Conservation (phyloP, 2,113 vertebrate species). For the Egretta garzetta region DNA sequence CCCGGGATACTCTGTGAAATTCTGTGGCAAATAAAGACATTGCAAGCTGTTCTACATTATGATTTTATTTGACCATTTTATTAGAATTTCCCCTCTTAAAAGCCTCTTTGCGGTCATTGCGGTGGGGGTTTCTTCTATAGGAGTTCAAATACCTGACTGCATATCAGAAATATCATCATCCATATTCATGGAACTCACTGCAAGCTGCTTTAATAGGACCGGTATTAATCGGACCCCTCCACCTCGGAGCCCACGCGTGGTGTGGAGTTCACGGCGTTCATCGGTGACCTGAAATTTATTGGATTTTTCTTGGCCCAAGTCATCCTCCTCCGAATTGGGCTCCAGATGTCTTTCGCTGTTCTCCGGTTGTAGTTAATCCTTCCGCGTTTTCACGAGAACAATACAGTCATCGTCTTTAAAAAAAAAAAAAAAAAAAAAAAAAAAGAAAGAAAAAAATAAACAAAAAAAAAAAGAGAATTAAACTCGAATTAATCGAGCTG, state of each 20-base stretch:
- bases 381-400: background rate
- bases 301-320: conserved; percentile 52
- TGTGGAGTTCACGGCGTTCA: background rate
- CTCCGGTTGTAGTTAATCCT: conserved; percentile 55
- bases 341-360: conserved; percentile 37
- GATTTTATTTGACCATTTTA: conserved; percentile 72
- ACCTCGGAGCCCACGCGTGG: background rate
- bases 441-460: too few species aligned
- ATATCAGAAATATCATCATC: background rate
- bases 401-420: background rate
- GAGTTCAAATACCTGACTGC: background rate
- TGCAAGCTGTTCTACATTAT: conserved; percentile 70
- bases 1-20: conserved; percentile 63
- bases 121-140: background rate
- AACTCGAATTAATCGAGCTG: background rate
- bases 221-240: background rate
- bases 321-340: background rate
- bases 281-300: conserved; percentile 23
- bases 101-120: conserved; percentile 54
- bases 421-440: too few species aligned
- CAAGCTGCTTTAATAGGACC: background rate
- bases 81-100: conserved; percentile 61
- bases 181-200: background rate
- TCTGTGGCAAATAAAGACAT: conserved; percentile 74
- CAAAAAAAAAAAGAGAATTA: background rate